Evolutionary conservation across 2,888 invertebrate genomes (phyloP), one percentile per base, ranked within the genome.

Genomic region (Melieria crassipennis): DNA sequence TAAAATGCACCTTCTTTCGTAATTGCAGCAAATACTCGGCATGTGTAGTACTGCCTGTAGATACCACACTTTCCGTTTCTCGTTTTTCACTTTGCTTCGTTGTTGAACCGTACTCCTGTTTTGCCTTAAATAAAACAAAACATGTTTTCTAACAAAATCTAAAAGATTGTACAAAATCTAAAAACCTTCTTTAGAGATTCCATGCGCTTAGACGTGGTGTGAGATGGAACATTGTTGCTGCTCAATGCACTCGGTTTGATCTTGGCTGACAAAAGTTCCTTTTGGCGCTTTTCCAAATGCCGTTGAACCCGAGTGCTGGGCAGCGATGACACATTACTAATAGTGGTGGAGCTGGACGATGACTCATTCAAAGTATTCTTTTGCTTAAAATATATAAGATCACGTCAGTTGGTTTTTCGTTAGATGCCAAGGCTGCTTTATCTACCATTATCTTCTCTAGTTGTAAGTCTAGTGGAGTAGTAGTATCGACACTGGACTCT

Each of bases 1-100:
- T 57, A 48, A 46, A 48, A 55, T 30, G 71, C 73, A 75, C 75
- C 71, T 65, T 70, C 30, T 65, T 48, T 45, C 68, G 64, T 10
- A 72, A 66, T 16, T n/a, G 42, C 45, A 55, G 10, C 45, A 73
- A 70, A 66, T 60, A 68, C 4, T 47, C 48, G 5, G 64, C 42
- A 47, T 60, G 61, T 10, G 69, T 68, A 6, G 47, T 57, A 5
- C 13, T 45, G 3, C 16, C 48, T 7, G 46, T 9, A 11, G 63
- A 9, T 4, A 7, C 55, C 11, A 7, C 16, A 52, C 50, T n/a
- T 50, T 30, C 30, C 30, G 30, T 1, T 30, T 30, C 30, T 30
- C 30, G 30, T 30, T 60, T 63, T 57, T 50, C 50, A 16, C 30
- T 30, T 30, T 2, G 5, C 46, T 50, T 43, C 13, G 3, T 45